Conservation (phyloP, 2,888 invertebrate genomes). For the Standfussiana lucernea region DNA sequence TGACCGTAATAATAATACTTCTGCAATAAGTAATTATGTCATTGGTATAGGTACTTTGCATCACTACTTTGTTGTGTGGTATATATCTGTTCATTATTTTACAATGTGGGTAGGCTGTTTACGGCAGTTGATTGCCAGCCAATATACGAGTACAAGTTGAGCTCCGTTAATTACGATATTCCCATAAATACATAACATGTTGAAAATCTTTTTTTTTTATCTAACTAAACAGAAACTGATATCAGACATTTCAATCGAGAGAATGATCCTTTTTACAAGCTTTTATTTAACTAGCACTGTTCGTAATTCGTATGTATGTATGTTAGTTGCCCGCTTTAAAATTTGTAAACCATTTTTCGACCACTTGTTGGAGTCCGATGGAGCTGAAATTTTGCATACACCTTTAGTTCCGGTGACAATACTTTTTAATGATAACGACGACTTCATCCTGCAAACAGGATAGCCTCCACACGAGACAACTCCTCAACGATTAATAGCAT, state of each 20-base stretch:
- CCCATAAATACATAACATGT: too few relatives aligned
- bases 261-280: background rate
- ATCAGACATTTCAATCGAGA: background rate
- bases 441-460: background rate
- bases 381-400: too few relatives aligned
- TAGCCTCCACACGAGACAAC: background rate
- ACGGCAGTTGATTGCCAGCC: too few relatives aligned
- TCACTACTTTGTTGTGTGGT: background rate
- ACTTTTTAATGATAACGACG: background rate
- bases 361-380: too few relatives aligned
- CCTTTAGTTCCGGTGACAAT: background rate
- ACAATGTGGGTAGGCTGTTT: too few relatives aligned
- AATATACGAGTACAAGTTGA: too few relatives aligned
- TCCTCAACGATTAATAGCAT: background rate
- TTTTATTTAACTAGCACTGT: background rate
- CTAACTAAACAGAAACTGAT: background rate
- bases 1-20: background rate
- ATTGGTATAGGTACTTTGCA: background rate
- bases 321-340: background rate
- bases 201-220: too few relatives aligned
- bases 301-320: too few relatives aligned
- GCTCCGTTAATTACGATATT: too few relatives aligned
- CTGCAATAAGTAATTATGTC: background rate
- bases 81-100: too few relatives aligned
- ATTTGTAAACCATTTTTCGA: background rate